These are phyloP conservation scores for Conger conger DNA, from an alignment of 2,113 vertebrate genomes.

Conservation along the genomic window DNA sequence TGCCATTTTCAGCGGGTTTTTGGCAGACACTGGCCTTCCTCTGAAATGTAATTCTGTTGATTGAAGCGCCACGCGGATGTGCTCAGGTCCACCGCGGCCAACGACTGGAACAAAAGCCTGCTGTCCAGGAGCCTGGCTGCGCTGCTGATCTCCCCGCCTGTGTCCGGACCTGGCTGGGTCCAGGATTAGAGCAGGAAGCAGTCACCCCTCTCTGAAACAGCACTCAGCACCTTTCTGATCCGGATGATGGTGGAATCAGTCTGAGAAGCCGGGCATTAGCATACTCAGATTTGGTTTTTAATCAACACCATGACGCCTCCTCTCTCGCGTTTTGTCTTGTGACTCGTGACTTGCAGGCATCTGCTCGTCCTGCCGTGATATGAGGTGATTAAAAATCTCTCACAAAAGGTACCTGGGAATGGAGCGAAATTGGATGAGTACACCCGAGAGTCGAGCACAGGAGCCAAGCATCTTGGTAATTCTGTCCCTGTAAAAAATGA, in stretches of 20 bases:
- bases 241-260: background rate
- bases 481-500: too few relatives aligned
- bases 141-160: conserved; percentile 4
- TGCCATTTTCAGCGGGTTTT: background rate
- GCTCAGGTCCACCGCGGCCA: background rate
- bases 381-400: conserved; percentile 71
- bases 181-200: conserved; percentile 21
- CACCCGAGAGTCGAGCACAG: conserved; percentile 52
- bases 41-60: background rate
- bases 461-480: conserved; percentile 35
- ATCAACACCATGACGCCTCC: conserved; percentile 45
- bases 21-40: background rate
- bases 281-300: conserved; percentile 49
- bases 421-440: conserved; percentile 17
- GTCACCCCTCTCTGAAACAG: background rate
- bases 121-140: background rate
- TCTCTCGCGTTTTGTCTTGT: conserved; percentile 50
- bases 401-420: conserved; percentile 45
- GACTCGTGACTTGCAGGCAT: conserved; percentile 53
- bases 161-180: background rate
- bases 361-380: conserved; percentile 68
- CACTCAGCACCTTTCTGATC: background rate
- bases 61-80: background rate
- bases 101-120: background rate
- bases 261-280: background rate